Conservation (phyloP, 2,797 vertebrate species). For the Atherinosoma microstoma region DNA sequence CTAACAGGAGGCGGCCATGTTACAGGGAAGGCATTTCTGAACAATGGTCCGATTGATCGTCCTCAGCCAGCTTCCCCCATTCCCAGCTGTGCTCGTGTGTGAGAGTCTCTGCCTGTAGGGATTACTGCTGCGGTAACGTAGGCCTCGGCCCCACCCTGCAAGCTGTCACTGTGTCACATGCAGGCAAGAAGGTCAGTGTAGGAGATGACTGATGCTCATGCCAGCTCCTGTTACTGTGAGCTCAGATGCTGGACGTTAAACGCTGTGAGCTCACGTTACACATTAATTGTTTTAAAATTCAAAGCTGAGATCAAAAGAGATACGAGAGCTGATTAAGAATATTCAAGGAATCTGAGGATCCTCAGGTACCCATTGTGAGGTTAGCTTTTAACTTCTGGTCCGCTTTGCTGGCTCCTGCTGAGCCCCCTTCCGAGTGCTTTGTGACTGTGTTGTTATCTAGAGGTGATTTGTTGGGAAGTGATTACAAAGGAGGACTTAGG, state of each 20-base stretch:
- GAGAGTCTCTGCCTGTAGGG: constrained; percentile 62
- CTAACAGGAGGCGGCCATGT: constrained; percentile 65
- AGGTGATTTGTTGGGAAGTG: constrained; percentile 55
- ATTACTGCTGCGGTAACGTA: constrained; percentile 89
- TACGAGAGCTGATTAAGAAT: background rate
- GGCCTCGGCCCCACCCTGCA: constrained; percentile 84
- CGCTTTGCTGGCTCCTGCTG: constrained; percentile 20
- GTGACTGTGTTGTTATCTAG: constrained; percentile 55
- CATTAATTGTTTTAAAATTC: background rate
- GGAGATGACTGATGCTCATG: constrained; percentile 43
- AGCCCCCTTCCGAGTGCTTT: constrained; percentile 53
- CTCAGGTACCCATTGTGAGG: background rate
- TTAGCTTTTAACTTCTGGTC: constrained; percentile 17
- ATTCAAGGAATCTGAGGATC: background rate
- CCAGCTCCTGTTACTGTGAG: constrained; percentile 37
- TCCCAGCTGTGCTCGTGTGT: constrained; percentile 79
- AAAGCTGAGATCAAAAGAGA: background rate
- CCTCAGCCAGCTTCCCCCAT: constrained; percentile 56
- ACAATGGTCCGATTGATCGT: constrained; percentile 86
- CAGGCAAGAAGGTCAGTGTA: constrained; percentile 84
- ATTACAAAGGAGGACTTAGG: constrained; percentile 58
- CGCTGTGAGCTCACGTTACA: background rate
- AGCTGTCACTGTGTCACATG: constrained; percentile 82
- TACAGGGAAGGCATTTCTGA: constrained; percentile 64
- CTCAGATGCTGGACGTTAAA: constrained; percentile 21